A percentile compares a stretch with the other conserved stretches of the same genome.
phyloP scores from a whole-genome alignment of 2,113 vertebrate species.

The western clawed frog (Xenopus tropicalis) region UCB_Xtro_10.0 CM004445.2:98152001-98152500 shows the following conservation, averaged over 20 bases:
- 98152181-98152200: neutral
- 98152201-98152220: constrained; percentile 24
- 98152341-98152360: too few relatives aligned
- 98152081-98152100: constrained; percentile 29
- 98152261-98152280: neutral
- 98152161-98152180: neutral
- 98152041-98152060: constrained; percentile 18
- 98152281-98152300: neutral
- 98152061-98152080: constrained; percentile 23
- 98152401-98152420: too few relatives aligned
- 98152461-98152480: too few relatives aligned
- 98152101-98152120: constrained; percentile 6
- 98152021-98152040: constrained; percentile 10
- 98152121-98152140: neutral
- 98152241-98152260: neutral
- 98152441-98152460: too few relatives aligned
- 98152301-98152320: neutral
- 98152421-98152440: too few relatives aligned
- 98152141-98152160: neutral
- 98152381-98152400: too few relatives aligned
- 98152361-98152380: too few relatives aligned
- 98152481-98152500: too few relatives aligned
- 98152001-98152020: constrained; percentile 10
- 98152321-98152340: neutral
- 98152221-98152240: neutral